These are phyloP conservation scores for Platyscapa corneri DNA, from an alignment of 1,140 invertebrate species.

Conservation along the genomic window DNA sequence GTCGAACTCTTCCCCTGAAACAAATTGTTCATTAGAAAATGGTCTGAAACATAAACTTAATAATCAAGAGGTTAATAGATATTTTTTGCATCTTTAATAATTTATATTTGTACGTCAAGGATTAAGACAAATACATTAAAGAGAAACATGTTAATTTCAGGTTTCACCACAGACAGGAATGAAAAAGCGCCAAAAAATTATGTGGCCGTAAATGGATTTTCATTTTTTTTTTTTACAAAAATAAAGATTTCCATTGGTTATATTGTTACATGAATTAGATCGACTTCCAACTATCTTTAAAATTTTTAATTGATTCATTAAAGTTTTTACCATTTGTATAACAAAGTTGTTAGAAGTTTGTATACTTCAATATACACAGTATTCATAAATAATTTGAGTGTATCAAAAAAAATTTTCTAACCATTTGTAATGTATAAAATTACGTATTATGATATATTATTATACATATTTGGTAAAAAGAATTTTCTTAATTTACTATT, in stretches of 20 bases:
- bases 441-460: too few species aligned
- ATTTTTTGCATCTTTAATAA: conserved; percentile 13
- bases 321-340: background rate
- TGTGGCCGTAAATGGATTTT: conserved; percentile 59
- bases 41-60: conserved; percentile 52
- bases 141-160: conserved; percentile 36
- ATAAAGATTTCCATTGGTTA: background rate
- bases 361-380: background rate
- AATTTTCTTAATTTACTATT: too few species aligned
- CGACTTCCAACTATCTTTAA: background rate
- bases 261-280: background rate
- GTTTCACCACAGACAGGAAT: conserved; percentile 42
- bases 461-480: too few species aligned
- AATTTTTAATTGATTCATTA: background rate
- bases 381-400: background rate
- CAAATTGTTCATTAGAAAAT: conserved; percentile 42
- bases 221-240: background rate
- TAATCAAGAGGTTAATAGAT: conserved; percentile 56
- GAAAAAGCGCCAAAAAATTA: conserved; percentile 64
- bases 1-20: conserved; percentile 17
- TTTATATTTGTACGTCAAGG: background rate
- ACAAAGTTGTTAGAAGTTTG: background rate
- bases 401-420: background rate
- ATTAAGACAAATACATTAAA: conserved; percentile 25
- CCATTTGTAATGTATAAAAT: too few species aligned